Base-by-base conservation (phyloP, 2,113 vertebrate genomes). In the Laticauda laticaudata region DNA sequence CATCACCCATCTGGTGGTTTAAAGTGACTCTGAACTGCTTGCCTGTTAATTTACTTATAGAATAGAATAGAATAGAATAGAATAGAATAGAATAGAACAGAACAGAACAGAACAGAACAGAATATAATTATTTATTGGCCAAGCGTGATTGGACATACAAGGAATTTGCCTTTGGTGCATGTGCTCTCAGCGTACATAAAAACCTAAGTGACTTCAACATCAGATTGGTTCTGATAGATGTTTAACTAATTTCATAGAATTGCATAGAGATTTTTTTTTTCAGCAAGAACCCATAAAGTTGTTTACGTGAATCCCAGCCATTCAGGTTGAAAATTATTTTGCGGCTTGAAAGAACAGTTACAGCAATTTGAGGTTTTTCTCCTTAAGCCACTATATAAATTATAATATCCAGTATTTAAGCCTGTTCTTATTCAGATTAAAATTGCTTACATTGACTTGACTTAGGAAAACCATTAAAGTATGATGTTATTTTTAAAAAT, bases 361-460 rank as follows among this genome's bases (percentile, higher is more conserved):
- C 12, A 90, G 39, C 43, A 85, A 51, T 90, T 51, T 86, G 54
- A 34, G 43, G 29, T 18, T 86, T 86, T 45, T 86, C 91, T 26
- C 24, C 51, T 75, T 56, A 89, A 92, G 55, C 61, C n/a, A 89
- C 53, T 81, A 21, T 21, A 87, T 59, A 57, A 92, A 92, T 23
- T 26, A 8, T 21, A 81, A 23, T 54, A 92, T 55, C 51, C 69
- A 61, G 55, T 61, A 54, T 61, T 51, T 86, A 90, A 59, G 34
- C 61, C 61, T 45, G 34, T 14, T 89, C 24, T 89, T 64, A 81
- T 85, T 51, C 69, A 86, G 9, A 43, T 57, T 59, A 53, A 90
- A 90, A 61, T 26, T 86, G 88, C 29, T 93, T 34, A 43, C 88
- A 90, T 90, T 93, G 85, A 90, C 21, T 43, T 86, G n/a, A 88